Base-by-base conservation (phyloP, 2,888 invertebrate genomes). In the Maniola hyperantus region DNA sequence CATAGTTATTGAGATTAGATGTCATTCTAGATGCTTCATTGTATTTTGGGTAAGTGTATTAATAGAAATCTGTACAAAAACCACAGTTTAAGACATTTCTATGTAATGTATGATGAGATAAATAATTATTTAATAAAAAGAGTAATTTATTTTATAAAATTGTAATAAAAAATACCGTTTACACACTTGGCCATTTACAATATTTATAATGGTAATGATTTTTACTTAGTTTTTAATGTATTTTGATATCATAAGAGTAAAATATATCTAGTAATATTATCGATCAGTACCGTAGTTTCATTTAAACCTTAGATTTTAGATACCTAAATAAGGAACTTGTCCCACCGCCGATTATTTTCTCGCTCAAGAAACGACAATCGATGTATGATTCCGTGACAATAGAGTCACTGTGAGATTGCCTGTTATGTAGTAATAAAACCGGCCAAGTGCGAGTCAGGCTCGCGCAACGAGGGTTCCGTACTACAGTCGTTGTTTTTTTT, bases 181-280 rank as follows among this genome's bases (percentile, higher is more conserved):
- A 70, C 59, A 70, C 59, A 71, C 66, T 66, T 66, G 63, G 67
- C 73, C 72, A 73, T 73, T 73, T 75, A 66, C 72, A 71, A 71
- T 74, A 73, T 76, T 74, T 73, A 65, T 46, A 64, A 71, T 71
- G 66, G 66, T 51, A 64, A 71, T 71, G 66, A 67, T 76, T 69
- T 71, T 68, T 73, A 72, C 58, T 75, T 72, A 77, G 73, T 72
- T 73, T 74, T 71, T 73, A 78, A 76, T 72, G 76, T 77, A 80
- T 77, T 77, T 78, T 79, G 76, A 76, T 79, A 79, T 74, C 75
- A 74, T 78, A 79, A 78, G 79, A 78, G 74, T 78, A 78, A 75
- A 76, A 73, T 74, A 74, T 67, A 62, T 67, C 26, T 78, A n/a
- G n/a, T n/a, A 72, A 72, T 72, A 72, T 68, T 72, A 73, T 72